phyloP scores from a whole-genome alignment of 2,113 vertebrate species.

The Caranx ignobilis region DNA sequence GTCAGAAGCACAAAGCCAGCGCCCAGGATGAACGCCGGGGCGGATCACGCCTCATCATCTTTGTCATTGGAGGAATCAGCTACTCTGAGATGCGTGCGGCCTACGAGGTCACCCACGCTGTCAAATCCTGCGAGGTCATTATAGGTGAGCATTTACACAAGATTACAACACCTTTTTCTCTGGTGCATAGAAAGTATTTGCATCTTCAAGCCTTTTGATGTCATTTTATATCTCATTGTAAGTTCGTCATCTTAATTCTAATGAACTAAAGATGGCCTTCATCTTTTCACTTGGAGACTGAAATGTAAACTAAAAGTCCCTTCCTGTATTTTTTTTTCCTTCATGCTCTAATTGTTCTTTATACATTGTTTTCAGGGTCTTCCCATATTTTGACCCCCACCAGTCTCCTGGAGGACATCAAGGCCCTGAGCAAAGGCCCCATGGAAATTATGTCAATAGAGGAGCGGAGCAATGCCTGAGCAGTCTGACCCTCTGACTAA shows the following conservation, averaged over 20 bases:
- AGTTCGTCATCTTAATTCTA: too few species aligned
- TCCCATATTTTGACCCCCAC: conserved; percentile 94
- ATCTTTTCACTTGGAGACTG: background rate
- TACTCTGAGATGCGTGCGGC: conserved; percentile 95
- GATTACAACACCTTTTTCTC: background rate
- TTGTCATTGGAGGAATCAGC: conserved; percentile 92
- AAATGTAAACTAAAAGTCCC: background rate
- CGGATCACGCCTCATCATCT: conserved; percentile 91
- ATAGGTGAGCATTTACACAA: conserved; percentile 86
- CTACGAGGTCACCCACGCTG: conserved; percentile 91
- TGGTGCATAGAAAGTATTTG: background rate
- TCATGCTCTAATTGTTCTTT: background rate
- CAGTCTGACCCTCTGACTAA: background rate
- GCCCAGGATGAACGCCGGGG: conserved; percentile 86
- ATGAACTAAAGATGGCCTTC: too few species aligned
- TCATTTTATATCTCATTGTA: background rate
- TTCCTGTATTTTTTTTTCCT: background rate
- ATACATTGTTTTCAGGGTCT: conserved; percentile 85
- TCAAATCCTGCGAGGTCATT: conserved; percentile 93
- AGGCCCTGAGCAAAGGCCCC: conserved; percentile 89
- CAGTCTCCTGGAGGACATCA: conserved; percentile 92
- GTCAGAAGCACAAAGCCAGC: conserved; percentile 83
- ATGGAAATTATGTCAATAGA: conserved; percentile 88
- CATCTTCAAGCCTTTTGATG: background rate
- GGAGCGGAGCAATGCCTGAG: conserved; percentile 77